Conservation (phyloP, 2,113 vertebrate species). For the Centropristis striata region DNA sequence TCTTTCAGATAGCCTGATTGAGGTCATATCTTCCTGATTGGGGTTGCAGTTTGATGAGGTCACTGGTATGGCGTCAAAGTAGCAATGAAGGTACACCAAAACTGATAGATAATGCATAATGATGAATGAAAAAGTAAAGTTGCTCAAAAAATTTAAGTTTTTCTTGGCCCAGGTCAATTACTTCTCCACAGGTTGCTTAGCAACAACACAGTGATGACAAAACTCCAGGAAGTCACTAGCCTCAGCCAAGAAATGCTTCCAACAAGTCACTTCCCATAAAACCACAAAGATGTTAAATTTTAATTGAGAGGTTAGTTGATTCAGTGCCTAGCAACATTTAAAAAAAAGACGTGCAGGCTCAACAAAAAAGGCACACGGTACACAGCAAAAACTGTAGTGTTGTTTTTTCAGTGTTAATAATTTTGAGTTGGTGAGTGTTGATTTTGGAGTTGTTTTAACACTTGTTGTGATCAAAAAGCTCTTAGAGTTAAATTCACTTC, state of each 20-base stretch:
- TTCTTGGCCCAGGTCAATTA: not conserved
- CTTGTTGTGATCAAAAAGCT: no score
- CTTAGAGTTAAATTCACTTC: no score
- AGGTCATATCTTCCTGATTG: conserved; percentile 33
- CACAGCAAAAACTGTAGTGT: no score
- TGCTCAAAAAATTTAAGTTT: not conserved
- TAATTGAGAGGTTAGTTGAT: no score
- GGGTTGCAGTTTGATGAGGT: conserved; percentile 47
- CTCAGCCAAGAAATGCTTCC: not conserved
- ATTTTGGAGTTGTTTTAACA: no score
- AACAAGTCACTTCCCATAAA: not conserved
- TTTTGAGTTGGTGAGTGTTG: no score
- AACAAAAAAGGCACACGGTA: no score
- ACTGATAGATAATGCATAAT: not conserved
- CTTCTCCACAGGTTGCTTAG: not conserved
- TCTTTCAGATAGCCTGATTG: conserved; percentile 11
- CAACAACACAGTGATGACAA: not conserved
- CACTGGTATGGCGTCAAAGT: not conserved
- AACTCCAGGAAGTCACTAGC: not conserved
- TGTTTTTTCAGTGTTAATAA: no score
- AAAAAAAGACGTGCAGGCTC: no score
- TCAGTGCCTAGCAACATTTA: no score
- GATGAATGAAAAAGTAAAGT: not conserved
- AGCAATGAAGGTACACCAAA: not conserved
- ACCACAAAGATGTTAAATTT: not conserved